Conservation (phyloP, 2,888 invertebrate species). For the Aporophyla lueneburgensis region DNA sequence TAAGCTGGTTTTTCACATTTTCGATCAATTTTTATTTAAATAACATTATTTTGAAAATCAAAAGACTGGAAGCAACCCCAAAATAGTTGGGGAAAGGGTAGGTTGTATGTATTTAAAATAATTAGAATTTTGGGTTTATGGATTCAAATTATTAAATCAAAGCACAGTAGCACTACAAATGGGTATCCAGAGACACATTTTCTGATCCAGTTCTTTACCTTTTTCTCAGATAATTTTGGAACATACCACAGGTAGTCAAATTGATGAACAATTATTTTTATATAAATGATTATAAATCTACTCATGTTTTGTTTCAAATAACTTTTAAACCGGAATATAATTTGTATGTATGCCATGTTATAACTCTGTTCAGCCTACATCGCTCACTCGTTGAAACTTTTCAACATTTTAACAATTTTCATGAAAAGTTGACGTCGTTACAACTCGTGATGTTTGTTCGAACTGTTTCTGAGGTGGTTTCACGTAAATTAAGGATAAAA, state of each 20-base stretch:
- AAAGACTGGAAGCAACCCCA: too few relatives aligned
- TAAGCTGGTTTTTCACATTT: too few relatives aligned
- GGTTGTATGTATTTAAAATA: too few relatives aligned
- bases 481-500: slow-evolving; percentile 37
- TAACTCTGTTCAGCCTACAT: slow-evolving; percentile 11
- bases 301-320: neutral
- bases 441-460: slow-evolving; percentile 45
- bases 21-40: too few relatives aligned
- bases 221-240: neutral
- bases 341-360: slow-evolving; percentile 35
- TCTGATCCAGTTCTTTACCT: neutral
- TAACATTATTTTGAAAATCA: too few relatives aligned
- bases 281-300: neutral
- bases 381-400: slow-evolving; percentile 32
- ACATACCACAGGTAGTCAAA: neutral
- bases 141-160: neutral
- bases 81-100: too few relatives aligned
- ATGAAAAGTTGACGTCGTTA: slow-evolving; percentile 46
- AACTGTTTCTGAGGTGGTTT: slow-evolving; percentile 43
- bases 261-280: neutral
- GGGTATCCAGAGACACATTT: neutral
- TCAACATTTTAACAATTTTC: slow-evolving; percentile 60
- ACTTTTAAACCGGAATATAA: slow-evolving; percentile 25
- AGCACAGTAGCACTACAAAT: neutral
- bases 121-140: neutral